Evolutionary conservation across 1,140 invertebrate genomes (phyloP).

Genomic region (Ridgeia piscesae): DNA sequence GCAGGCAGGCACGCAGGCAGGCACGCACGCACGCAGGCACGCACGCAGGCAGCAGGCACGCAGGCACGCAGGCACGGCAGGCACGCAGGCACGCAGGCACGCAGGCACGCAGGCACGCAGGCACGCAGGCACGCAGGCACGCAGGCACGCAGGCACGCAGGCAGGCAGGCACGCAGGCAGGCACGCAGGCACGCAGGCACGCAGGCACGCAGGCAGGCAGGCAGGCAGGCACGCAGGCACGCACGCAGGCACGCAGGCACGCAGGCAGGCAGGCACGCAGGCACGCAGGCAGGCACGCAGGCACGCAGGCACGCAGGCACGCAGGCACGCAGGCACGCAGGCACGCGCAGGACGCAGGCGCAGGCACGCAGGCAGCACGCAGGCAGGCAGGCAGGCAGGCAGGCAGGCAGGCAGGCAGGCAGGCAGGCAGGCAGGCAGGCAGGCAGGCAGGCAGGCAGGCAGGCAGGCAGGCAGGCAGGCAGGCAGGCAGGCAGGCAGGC

Average conservation of each 20-base stretch:
- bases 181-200: no score
- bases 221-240: no score
- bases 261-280: not conserved
- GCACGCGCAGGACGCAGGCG: not conserved
- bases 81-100: no score
- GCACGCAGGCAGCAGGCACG: conserved; percentile 44
- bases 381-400: not conserved
- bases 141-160: no score
- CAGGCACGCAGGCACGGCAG: conserved; percentile 31
- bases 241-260: not conserved
- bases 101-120: no score
- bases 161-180: no score
- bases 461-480: no score
- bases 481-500: no score
- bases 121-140: no score
- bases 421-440: not conserved
- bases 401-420: not conserved
- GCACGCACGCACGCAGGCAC: conserved; percentile 38
- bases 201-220: no score
- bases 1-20: conserved; percentile 33
- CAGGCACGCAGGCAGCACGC: not conserved
- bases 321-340: not conserved
- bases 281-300: not conserved
- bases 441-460: no score
- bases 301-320: not conserved